phyloP scores from a whole-genome alignment of 2,113 vertebrate genomes.

The Vimba vimba region DNA sequence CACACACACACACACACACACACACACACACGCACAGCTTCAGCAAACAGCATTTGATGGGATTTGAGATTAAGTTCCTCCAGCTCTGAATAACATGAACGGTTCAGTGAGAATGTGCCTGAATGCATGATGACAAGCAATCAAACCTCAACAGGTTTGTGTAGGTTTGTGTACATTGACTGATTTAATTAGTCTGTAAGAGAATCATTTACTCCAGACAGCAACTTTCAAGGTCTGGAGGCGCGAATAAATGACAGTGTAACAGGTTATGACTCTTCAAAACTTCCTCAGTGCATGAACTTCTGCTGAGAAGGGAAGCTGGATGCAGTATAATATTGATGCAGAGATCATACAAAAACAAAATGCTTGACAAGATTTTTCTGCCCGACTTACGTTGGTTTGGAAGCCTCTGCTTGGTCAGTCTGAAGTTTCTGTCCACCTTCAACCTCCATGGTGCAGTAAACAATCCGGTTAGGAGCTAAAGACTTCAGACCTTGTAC shows the following conservation, averaged over 20 bases:
- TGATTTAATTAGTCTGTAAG: constrained; percentile 23
- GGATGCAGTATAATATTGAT: not conserved
- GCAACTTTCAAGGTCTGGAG: not conserved
- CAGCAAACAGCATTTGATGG: constrained; percentile 22
- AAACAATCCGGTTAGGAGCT: constrained; percentile 97
- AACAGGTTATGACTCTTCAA: not conserved
- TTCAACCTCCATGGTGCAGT: constrained; percentile 99
- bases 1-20: not conserved
- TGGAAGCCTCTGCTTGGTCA: constrained; percentile 97
- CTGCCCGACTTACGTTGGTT: constrained; percentile 86
- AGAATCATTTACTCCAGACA: constrained; percentile 18
- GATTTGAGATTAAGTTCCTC: constrained; percentile 16
- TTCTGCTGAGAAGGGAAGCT: not conserved
- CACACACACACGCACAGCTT: not conserved
- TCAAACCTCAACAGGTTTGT: not conserved
- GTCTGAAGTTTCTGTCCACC: constrained; percentile 98
- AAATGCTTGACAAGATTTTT: not conserved
- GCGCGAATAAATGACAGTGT: not conserved
- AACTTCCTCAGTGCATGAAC: not conserved
- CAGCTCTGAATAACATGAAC: not conserved
- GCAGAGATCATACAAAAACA: not conserved
- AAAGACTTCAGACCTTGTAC: constrained; percentile 95
- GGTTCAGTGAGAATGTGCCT: not conserved
- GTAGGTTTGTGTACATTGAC: not conserved
- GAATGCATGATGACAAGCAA: not conserved